These are phyloP conservation scores for Entelurus aequoreus DNA, from an alignment of 2,113 vertebrate species.

Conservation along the genomic window DNA sequence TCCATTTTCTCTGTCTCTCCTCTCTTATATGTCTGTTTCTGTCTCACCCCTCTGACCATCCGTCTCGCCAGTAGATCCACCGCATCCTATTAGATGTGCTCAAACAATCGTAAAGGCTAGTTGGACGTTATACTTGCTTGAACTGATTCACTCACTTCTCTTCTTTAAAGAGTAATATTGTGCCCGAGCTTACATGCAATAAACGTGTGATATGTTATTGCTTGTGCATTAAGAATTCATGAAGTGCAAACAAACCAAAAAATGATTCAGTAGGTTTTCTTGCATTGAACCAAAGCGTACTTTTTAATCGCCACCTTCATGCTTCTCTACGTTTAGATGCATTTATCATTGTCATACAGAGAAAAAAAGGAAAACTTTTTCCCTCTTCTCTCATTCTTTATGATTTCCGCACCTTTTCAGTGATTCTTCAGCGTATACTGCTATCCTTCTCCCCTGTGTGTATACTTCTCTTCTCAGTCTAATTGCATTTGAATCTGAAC, in stretches of 20 bases:
- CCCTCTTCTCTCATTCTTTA: neutral
- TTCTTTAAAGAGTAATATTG: slow-evolving; percentile 55
- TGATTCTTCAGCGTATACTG: slow-evolving; percentile 19
- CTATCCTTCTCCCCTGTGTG: slow-evolving; percentile 15
- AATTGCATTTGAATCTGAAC: slow-evolving; percentile 63
- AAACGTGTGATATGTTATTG: slow-evolving; percentile 58
- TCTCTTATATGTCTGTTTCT: slow-evolving; percentile 13
- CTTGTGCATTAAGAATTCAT: slow-evolving; percentile 66
- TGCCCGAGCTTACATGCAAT: slow-evolving; percentile 56
- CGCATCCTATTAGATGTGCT: slow-evolving; percentile 42
- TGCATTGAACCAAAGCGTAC: slow-evolving; percentile 46
- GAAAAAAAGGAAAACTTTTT: slow-evolving; percentile 10
- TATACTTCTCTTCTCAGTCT: slow-evolving; percentile 58
- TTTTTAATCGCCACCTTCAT: slow-evolving; percentile 61
- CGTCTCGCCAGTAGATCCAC: slow-evolving; percentile 33
- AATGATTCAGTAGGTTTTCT: slow-evolving; percentile 51
- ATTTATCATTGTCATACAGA: slow-evolving; percentile 55
- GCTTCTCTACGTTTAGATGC: slow-evolving; percentile 55
- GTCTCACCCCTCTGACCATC: slow-evolving; percentile 27
- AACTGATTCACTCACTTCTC: slow-evolving; percentile 41
- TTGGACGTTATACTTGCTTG: slow-evolving; percentile 46
- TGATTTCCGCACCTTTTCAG: slow-evolving; percentile 11
- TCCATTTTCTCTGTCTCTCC: slow-evolving; percentile 36
- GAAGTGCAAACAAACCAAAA: slow-evolving; percentile 55
- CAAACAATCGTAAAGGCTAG: slow-evolving; percentile 45